Base-by-base conservation (phyloP, 2,888 invertebrate species). In the Cataglyphis altisquamis region DNA sequence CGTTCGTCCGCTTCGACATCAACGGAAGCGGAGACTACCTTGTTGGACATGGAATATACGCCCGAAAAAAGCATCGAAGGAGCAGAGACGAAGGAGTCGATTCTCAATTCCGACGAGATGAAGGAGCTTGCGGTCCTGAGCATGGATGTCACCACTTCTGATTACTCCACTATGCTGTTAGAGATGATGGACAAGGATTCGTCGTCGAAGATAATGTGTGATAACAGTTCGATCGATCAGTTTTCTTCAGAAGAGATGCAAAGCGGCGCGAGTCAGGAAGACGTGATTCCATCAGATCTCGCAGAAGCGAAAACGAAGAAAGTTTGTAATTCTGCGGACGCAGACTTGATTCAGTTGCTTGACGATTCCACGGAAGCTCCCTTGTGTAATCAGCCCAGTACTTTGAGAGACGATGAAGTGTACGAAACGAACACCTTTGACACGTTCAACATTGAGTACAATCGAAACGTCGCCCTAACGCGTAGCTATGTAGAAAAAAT, bases 221-320 rank as follows among this genome's bases (percentile, higher is more conserved):
- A 70, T 8, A 15, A n/a, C 45, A 45, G 18, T 39, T 52, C 39
- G 57, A 55, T 18, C 70, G 70, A 78, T 57, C 78, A 67, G 39
- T 18, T 29, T n/a, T 32, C 75, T 12, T 32, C 32, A 18, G 32
- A 52, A n/a, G 67, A n/a, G 15, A 3, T 39, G 29, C 39, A n/a
- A 66, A 75, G 25, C 52, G 29, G 18, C 66, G 15, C 18, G 25
- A 10, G 15, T 21, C 52, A 18, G 18, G 36, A 52, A 15, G 9
- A 48, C 10, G 25, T 10, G 55, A n/a, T 55, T n/a, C n/a, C 75
- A 32, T 68, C 29, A n/a, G 36, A 21, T 57, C 41, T 12, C 15
- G 41, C 41, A 25, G 41, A 29, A 29, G 8, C 36, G 36, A 12
- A 15, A 12, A 21, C 36, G 29, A 41, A 29, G 55, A n/a, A n/a